A percentile compares a stretch with the other conserved stretches of the same genome.
Conservation (phyloP, 2,113 vertebrate species). For the Castor canadensis region DNA sequence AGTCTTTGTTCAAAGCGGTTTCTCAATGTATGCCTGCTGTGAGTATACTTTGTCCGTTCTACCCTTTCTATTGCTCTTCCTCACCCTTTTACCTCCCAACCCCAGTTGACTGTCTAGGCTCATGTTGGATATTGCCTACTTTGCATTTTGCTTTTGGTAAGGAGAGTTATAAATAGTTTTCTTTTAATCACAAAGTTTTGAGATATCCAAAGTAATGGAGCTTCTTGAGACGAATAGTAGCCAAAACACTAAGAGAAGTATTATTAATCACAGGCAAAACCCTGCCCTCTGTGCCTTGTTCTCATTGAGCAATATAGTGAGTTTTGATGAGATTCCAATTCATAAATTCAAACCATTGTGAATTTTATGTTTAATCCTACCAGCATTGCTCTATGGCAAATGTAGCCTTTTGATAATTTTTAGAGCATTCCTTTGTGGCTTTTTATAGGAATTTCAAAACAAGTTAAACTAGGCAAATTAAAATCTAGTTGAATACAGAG, state of each 20-base stretch:
- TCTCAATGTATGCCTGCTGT: too few species aligned
- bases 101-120: slow-evolving; percentile 12
- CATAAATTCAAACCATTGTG: slow-evolving; percentile 29
- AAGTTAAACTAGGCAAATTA: slow-evolving; percentile 65
- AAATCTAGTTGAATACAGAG: slow-evolving; percentile 61
- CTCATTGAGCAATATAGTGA: not conserved
- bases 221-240: slow-evolving; percentile 13
- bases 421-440: slow-evolving; percentile 38
- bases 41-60: too few species aligned
- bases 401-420: slow-evolving; percentile 54
- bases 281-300: slow-evolving; percentile 11
- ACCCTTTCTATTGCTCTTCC: too few species aligned
- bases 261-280: slow-evolving; percentile 5
- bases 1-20: too few species aligned
- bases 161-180: slow-evolving; percentile 14
- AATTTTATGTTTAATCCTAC: slow-evolving; percentile 26
- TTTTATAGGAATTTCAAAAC: slow-evolving; percentile 64
- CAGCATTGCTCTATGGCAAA: not conserved
- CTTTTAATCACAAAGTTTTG: slow-evolving; percentile 7
- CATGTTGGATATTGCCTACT: not conserved
- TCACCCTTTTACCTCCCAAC: too few species aligned
- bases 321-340: slow-evolving; percentile 1
- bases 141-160: slow-evolving; percentile 34
- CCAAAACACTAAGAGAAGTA: not conserved
- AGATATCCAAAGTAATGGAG: not conserved